Percentiles rank a stretch among this genome's conserved stretches.
Conservation (phyloP, 2,797 vertebrate genomes). For the Pipistrellus pipistrellus region DNA sequence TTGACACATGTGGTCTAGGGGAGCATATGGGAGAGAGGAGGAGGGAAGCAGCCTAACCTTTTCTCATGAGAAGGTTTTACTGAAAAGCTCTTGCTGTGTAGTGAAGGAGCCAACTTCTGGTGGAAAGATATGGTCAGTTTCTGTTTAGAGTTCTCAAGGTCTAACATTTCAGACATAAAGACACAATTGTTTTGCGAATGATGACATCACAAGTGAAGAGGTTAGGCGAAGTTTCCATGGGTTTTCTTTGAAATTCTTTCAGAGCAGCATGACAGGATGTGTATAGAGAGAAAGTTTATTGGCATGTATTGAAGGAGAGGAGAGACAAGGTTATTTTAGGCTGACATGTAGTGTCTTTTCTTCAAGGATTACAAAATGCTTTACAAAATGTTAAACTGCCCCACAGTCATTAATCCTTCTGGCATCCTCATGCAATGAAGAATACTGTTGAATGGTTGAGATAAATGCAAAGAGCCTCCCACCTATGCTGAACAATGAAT, state of each 20-base stretch:
- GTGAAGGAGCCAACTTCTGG: background rate
- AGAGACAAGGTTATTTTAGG: background rate
- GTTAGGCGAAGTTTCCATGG: background rate
- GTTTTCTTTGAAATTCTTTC: constrained; percentile 47
- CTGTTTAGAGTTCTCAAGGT: background rate
- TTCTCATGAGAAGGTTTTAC: background rate
- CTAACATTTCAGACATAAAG: background rate
- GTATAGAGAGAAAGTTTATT: background rate
- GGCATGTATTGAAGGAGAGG: background rate
- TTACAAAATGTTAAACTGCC: background rate
- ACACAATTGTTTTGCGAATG: background rate
- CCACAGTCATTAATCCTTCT: background rate
- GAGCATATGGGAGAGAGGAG: background rate
- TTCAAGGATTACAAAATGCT: constrained; percentile 37
- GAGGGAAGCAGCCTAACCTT: background rate
- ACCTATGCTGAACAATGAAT: background rate
- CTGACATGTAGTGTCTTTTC: background rate
- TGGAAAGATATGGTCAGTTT: background rate
- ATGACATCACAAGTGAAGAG: background rate
- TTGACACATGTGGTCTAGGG: no score
- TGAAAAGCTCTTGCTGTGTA: background rate
- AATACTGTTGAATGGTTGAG: background rate
- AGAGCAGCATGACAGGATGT: background rate
- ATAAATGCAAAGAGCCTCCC: background rate
- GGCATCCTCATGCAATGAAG: background rate